These are phyloP conservation scores for Chloropsis hardwickii DNA, from an alignment of 2,113 vertebrate species.

Conservation along the genomic window DNA sequence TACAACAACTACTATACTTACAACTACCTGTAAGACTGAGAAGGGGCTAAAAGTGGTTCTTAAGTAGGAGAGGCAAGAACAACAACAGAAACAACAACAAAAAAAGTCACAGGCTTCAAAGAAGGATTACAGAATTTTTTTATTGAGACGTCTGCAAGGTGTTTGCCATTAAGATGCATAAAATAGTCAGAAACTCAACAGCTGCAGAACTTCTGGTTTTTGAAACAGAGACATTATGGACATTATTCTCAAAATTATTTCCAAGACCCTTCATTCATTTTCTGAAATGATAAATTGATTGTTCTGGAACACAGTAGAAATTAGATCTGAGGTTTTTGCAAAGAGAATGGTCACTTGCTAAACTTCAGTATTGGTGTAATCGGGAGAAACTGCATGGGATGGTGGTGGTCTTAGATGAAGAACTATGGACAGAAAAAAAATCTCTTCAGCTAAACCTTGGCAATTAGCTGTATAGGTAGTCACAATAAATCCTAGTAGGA, in stretches of 20 bases:
- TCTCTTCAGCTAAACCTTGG: neutral
- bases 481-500: neutral
- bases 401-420: neutral
- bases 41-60: neutral
- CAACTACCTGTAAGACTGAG: accelerated
- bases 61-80: neutral
- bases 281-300: neutral
- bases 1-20: neutral
- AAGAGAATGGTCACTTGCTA: neutral
- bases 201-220: neutral
- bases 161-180: neutral
- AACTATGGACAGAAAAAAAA: neutral
- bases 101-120: neutral
- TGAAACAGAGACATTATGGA: neutral
- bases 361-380: neutral
- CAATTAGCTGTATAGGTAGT: neutral
- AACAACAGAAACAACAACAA: neutral
- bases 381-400: neutral
- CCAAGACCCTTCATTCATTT: neutral
- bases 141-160: neutral
- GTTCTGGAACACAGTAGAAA: neutral
- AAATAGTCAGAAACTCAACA: neutral
- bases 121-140: neutral
- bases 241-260: neutral
- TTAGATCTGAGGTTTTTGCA: neutral